phyloP scores from a whole-genome alignment of 2,797 vertebrate species.

The Semaprochilodus insignis region DNA sequence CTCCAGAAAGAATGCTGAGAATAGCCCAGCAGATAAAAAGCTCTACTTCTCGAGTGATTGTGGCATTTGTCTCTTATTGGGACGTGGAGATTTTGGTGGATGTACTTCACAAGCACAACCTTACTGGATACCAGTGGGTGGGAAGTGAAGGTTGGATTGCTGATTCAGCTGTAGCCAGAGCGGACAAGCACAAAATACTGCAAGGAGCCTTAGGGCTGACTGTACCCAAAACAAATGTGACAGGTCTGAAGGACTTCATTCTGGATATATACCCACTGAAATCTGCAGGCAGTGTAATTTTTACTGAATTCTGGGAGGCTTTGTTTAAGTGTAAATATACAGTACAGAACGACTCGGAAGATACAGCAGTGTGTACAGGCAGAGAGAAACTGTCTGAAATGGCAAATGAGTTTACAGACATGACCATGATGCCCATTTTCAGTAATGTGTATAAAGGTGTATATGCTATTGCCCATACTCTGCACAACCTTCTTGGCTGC shows the following conservation, averaged over 20 bases:
- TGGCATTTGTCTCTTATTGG: conserved; percentile 57
- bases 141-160: conserved; percentile 69
- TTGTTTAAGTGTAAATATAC: conserved; percentile 69
- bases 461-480: conserved; percentile 61
- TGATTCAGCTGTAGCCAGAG: conserved; percentile 66
- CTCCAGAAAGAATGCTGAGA: conserved; percentile 56
- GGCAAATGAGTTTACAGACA: conserved; percentile 61
- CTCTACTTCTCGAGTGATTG: conserved; percentile 60
- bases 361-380: conserved; percentile 64
- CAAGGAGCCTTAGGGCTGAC: conserved; percentile 76
- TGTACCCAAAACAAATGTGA: conserved; percentile 72
- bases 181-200: conserved; percentile 66
- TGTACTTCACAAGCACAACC: conserved; percentile 58
- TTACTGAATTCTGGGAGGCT: conserved; percentile 73
- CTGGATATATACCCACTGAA: conserved; percentile 66
- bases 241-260: conserved; percentile 70
- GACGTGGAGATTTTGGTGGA: conserved; percentile 51
- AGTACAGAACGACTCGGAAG: background rate
- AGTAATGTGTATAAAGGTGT: too few species aligned
- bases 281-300: conserved; percentile 59
- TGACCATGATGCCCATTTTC: conserved; percentile 32
- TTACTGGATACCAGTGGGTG: too few species aligned
- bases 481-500: conserved; percentile 68
- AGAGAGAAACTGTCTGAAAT: conserved; percentile 62
- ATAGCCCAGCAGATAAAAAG: conserved; percentile 60